Evolutionary conservation across 2,888 invertebrate species (phyloP).

Genomic region (Furcula furcula): DNA sequence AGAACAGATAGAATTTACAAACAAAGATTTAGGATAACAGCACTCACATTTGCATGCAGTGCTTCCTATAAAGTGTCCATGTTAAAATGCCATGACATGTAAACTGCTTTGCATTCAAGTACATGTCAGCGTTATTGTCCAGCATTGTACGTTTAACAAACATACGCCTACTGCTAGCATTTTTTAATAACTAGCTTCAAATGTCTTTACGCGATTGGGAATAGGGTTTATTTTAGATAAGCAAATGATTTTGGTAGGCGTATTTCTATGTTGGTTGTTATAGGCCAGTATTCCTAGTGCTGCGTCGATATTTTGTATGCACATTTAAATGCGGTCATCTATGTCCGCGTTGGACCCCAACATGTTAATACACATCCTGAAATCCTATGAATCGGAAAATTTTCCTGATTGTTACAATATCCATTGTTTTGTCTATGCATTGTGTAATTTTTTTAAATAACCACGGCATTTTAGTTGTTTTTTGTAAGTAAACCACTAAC

Average conservation of each 20-base stretch:
- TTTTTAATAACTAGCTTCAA: slow-evolving; percentile 16
- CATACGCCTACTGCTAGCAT: slow-evolving; percentile 8
- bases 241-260: slow-evolving; percentile 10
- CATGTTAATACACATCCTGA: slow-evolving; percentile 57
- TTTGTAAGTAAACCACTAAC: too few relatives aligned
- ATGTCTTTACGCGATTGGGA: slow-evolving; percentile 8
- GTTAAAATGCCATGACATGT: slow-evolving; percentile 67
- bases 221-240: slow-evolving; percentile 34
- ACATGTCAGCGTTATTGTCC: slow-evolving; percentile 73
- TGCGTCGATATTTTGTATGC: slow-evolving; percentile 76
- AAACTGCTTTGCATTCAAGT: slow-evolving; percentile 74
- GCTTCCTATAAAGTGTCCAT: slow-evolving; percentile 65
- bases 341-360: slow-evolving; percentile 46
- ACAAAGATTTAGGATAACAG: slow-evolving; percentile 26
- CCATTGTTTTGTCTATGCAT: slow-evolving; percentile 28
- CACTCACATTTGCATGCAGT: slow-evolving; percentile 45
- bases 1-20: slow-evolving; percentile 14
- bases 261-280: slow-evolving; percentile 34
- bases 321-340: slow-evolving; percentile 78
- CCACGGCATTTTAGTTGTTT: slow-evolving; percentile 15
- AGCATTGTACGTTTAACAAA: slow-evolving; percentile 51
- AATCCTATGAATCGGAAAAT: slow-evolving; percentile 51
- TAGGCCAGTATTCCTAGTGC: slow-evolving; percentile 66
- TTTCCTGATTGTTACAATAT: slow-evolving; percentile 32
- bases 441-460: slow-evolving; percentile 25